Evolutionary conservation across 1,140 invertebrate species (phyloP).

Genomic region (Penaeus vannamei): DNA sequence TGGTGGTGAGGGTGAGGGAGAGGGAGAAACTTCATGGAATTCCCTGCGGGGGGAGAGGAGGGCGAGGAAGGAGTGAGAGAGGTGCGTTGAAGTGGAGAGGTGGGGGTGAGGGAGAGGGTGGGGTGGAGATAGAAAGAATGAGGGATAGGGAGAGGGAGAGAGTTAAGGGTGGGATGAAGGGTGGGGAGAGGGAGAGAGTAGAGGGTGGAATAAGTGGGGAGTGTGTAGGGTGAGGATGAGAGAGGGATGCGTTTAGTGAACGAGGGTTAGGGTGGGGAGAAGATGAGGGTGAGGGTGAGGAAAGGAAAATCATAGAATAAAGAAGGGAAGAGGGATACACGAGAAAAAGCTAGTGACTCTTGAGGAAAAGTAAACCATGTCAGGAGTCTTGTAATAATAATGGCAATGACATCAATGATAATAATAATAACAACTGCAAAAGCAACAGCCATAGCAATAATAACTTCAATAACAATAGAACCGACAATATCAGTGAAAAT

Average conservation of each 20-base stretch:
- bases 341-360: not conserved
- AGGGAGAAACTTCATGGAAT: no score
- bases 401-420: no score
- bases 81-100: not conserved
- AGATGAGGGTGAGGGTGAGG: not conserved
- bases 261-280: not conserved
- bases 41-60: not conserved
- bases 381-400: no score
- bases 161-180: not conserved
- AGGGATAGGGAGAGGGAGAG: not conserved
- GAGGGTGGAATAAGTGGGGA: not conserved
- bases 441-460: no score
- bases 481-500: no score
- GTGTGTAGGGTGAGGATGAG: not conserved
- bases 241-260: not conserved
- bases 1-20: no score
- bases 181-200: not conserved
- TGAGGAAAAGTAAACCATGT: no score
- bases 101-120: no score
- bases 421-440: no score
- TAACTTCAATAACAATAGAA: no score
- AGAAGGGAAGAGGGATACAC: not conserved
- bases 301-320: not conserved
- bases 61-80: no score
- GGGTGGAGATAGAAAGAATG: not conserved